Conservation (phyloP, 2,888 invertebrate species). For the Baronia brevicornis region DNA sequence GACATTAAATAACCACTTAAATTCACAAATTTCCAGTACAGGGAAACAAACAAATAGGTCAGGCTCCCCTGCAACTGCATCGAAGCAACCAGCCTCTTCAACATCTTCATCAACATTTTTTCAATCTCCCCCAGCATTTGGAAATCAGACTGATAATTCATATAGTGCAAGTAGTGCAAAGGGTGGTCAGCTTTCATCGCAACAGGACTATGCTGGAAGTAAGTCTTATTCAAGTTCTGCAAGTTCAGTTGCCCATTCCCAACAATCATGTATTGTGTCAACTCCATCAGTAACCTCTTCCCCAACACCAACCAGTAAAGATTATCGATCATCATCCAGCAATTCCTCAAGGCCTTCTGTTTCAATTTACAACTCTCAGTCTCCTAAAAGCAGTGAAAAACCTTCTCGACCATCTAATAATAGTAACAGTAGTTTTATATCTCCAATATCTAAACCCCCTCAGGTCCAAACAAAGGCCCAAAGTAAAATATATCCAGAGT, state of each 20-base stretch:
- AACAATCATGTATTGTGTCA: slow-evolving; percentile 84
- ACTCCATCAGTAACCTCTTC: slow-evolving; percentile 76
- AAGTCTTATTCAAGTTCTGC: slow-evolving; percentile 77
- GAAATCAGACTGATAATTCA: slow-evolving; percentile 73
- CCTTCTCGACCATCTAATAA: slow-evolving; percentile 42
- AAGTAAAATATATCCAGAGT: slow-evolving; percentile 85
- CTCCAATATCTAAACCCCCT: slow-evolving; percentile 69
- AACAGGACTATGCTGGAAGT: slow-evolving; percentile 76
- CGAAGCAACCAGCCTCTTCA: slow-evolving; percentile 70
- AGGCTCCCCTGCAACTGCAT: slow-evolving; percentile 70
- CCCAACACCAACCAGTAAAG: slow-evolving; percentile 73
- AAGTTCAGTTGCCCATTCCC: slow-evolving; percentile 76
- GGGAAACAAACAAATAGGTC: slow-evolving; percentile 75
- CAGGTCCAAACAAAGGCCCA: slow-evolving; percentile 85
- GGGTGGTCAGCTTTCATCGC: slow-evolving; percentile 69
- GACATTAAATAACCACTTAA: slow-evolving; percentile 78
- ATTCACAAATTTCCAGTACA: slow-evolving; percentile 76
- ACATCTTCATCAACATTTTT: slow-evolving; percentile 77
- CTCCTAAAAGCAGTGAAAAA: slow-evolving; percentile 61
- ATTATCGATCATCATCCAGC: slow-evolving; percentile 77
- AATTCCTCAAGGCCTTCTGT: slow-evolving; percentile 60
- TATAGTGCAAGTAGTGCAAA: slow-evolving; percentile 75
- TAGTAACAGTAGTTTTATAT: slow-evolving; percentile 68
- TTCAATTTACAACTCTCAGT: slow-evolving; percentile 58
- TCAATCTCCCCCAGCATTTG: slow-evolving; percentile 78